phyloP scores from a whole-genome alignment of 30 jellyfish, hydroid and myxozoan species.

The Cassiopea xamachana region DNA sequence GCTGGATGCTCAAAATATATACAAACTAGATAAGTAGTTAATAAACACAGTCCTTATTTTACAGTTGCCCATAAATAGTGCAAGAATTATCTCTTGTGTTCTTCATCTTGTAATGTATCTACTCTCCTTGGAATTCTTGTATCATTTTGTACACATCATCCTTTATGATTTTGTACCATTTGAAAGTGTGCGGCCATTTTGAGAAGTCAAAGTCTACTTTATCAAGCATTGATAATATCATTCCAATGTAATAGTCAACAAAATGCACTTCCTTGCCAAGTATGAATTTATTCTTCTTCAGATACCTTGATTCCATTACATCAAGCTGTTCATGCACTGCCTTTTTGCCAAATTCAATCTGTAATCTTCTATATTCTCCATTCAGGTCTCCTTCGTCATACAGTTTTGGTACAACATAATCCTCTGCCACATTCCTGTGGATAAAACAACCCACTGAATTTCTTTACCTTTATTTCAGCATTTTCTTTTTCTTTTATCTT shows the following conservation, averaged over 20 bases:
- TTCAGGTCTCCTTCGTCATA: conserved; percentile 56
- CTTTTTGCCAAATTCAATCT: conserved; percentile 39
- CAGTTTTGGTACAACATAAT: conserved; percentile 58
- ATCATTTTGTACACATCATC: conserved; percentile 1
- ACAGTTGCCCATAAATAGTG: background rate
- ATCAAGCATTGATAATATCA: conserved; percentile 42
- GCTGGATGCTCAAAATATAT: too few relatives aligned
- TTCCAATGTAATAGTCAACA: conserved; percentile 56
- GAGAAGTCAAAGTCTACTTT: conserved; percentile 61
- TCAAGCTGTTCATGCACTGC: conserved; percentile 38
- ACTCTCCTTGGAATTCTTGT: conserved; percentile 37
- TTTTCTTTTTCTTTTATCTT: too few relatives aligned
- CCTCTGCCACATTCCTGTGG: conserved; percentile 30
- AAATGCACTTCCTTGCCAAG: conserved; percentile 30
- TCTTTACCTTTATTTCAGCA: too few relatives aligned
- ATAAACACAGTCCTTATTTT: background rate
- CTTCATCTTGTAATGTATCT: background rate
- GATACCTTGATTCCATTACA: conserved; percentile 36
- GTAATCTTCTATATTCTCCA: conserved; percentile 37
- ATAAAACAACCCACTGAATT: background rate
- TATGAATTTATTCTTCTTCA: conserved; percentile 28
- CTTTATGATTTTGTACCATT: conserved; percentile 44
- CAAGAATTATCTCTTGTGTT: background rate
- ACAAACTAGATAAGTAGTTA: background rate
- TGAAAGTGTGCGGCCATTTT: conserved; percentile 60